Conservation (phyloP, 2,888 invertebrate species). For the Phaonia tiefii region DNA sequence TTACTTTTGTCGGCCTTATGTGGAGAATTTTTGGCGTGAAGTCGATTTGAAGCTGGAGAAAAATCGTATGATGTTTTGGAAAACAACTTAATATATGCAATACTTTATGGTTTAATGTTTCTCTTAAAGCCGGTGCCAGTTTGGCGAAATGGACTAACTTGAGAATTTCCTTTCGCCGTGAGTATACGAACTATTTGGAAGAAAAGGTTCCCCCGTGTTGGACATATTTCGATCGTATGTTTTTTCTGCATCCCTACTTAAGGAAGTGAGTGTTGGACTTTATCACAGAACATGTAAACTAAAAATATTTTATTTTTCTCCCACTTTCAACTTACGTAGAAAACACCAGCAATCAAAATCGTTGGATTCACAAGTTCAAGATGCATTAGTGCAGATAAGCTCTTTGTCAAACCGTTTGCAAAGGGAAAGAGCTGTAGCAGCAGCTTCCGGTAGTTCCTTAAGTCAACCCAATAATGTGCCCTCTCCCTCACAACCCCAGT, state of each 20-base stretch:
- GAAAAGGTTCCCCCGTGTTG: conserved; percentile 78
- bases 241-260: conserved; percentile 78
- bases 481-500: conserved; percentile 56
- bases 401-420: conserved; percentile 75
- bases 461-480: conserved; percentile 47
- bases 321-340: conserved; percentile 59
- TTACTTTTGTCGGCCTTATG: conserved; percentile 79
- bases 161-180: conserved; percentile 78
- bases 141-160: conserved; percentile 79
- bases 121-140: conserved; percentile 75
- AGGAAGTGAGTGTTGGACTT: conserved; percentile 73
- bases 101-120: too few species aligned
- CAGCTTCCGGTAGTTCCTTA: conserved; percentile 65
- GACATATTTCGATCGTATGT: conserved; percentile 79
- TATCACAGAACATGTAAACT: conserved; percentile 47
- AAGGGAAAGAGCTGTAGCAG: conserved; percentile 72
- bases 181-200: conserved; percentile 77
- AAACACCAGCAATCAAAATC: conserved; percentile 77
- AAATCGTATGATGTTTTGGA: conserved; percentile 71
- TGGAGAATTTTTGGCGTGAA: conserved; percentile 79
- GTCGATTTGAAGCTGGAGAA: conserved; percentile 78
- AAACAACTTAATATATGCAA: too few species aligned
- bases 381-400: conserved; percentile 77
- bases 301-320: conserved; percentile 58
- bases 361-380: conserved; percentile 77